Base-by-base conservation (phyloP, 2,888 invertebrate species). In the Drosophila quinaria region DNA sequence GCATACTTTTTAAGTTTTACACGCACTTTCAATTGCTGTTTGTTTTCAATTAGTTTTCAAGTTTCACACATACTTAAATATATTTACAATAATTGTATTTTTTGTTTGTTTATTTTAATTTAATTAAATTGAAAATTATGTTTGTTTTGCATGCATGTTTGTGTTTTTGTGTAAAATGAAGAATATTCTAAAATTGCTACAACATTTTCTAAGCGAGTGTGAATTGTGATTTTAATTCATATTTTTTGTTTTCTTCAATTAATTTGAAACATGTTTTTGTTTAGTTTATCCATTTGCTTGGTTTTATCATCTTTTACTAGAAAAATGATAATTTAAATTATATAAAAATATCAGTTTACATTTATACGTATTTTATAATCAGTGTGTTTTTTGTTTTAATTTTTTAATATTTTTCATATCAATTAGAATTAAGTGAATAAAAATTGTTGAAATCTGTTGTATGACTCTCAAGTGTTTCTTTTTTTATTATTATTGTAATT, bases 151-250 rank as follows among this genome's bases (percentile, higher is more conserved):
- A 59, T 65, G 17, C 22, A 31, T 77, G 55, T 55, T 5, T 39
- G 11, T 61, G 15, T 25, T 25, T 61, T 41, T 41, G n/a, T 52
- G 11, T 29, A 17, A 56, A 13, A 35, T 22, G 19, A 35, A 56
- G 72, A 84, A 78, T 84, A 72, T 67, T 65, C 64, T 83, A 87
- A 66, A 76, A 87, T 74, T 74, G 58, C 70, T 78, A 84, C 67
- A 89, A 80, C 80, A 84, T 84, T 89, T 83, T 51, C 85, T 83
- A 89, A 67, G 62, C 37, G 29, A 51, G 35, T 61, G 11, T 59
- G 4, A 52, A 31, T 63, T 63, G 49, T 77, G 29, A 60, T 6
- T 64, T 72, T 61, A 64, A 51, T 61, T 62, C 13, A 19, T 17
- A 17, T 22, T 41, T 35, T 31, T 42, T 65, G 75, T 51, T 31